Evolutionary conservation across 2,797 vertebrate genomes (phyloP).

Genomic region (Octomys mimax): DNA sequence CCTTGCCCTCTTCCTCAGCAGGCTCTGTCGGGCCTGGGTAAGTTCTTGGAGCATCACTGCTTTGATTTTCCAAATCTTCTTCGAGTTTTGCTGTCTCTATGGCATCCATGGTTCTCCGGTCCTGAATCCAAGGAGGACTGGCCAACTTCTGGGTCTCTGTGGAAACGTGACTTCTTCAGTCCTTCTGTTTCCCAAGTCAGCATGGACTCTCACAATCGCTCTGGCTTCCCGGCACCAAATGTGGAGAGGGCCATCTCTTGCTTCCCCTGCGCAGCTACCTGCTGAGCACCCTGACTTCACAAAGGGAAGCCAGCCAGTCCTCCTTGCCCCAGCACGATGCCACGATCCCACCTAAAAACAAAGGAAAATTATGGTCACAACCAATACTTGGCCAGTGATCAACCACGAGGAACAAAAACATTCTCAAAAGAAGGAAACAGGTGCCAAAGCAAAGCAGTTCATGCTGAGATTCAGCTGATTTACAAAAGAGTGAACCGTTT

Average conservation of each 20-base stretch:
- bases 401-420: constrained; percentile 5
- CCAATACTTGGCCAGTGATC: neutral
- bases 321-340: constrained; percentile 41
- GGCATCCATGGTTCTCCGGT: constrained; percentile 89
- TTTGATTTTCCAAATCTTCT: constrained; percentile 90
- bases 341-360: constrained; percentile 78
- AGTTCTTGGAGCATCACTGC: constrained; percentile 84
- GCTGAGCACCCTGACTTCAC: neutral
- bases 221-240: constrained; percentile 16
- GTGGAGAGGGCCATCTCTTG: neutral
- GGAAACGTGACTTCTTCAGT: neutral
- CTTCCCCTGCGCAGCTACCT: neutral
- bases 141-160: constrained; percentile 4
- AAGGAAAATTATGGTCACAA: constrained; percentile 62
- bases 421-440: constrained; percentile 24
- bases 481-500: neutral
- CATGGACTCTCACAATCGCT: constrained; percentile 54
- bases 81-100: constrained; percentile 91
- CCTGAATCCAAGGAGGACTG: constrained; percentile 84
- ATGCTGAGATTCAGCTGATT: neutral
- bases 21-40: constrained; percentile 86
- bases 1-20: constrained; percentile 87
- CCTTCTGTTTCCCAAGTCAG: constrained; percentile 51
- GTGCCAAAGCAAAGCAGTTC: neutral
- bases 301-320: constrained; percentile 29